A percentile compares a stretch with the other conserved stretches of the same genome.
phyloP scores from a whole-genome alignment of 2,888 invertebrate species.

The Monoplex corrugatus region DNA sequence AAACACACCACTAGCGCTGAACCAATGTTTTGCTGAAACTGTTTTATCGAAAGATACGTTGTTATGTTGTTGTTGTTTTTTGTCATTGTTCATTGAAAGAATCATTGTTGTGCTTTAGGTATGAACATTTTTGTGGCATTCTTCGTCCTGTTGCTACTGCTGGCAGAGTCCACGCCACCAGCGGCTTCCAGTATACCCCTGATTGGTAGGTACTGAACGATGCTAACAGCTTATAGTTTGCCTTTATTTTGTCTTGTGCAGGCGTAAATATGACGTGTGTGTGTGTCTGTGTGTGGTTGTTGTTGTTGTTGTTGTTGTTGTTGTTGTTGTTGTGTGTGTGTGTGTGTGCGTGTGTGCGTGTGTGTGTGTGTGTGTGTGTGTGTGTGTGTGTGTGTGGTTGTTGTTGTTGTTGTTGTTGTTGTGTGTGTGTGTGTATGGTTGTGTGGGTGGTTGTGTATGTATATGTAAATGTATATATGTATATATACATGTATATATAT shows the following conservation, averaged over 20 bases:
- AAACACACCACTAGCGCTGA: too few relatives aligned
- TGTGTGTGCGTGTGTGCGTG: background rate
- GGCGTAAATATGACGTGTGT: too few relatives aligned
- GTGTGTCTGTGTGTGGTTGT: background rate
- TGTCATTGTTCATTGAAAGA: too few relatives aligned
- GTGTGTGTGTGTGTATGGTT: background rate
- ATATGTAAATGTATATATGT: background rate
- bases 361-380: background rate
- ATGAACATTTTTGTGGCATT: slow-evolving; percentile 82
- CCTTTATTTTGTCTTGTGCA: too few relatives aligned
- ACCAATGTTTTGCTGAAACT: too few relatives aligned
- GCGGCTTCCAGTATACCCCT: slow-evolving; percentile 79
- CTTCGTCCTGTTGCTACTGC: slow-evolving; percentile 79
- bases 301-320: too few relatives aligned
- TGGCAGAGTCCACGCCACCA: slow-evolving; percentile 81
- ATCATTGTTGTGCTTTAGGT: slow-evolving; percentile 64
- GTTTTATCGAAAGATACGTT: too few relatives aligned
- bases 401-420: background rate
- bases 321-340: too few relatives aligned
- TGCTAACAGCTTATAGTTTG: too few relatives aligned
- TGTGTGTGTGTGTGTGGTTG: background rate
- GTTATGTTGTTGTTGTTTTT: too few relatives aligned
- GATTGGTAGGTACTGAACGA: slow-evolving; percentile 73
- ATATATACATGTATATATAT: background rate
- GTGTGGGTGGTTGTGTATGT: background rate